These are phyloP conservation scores for Sweltsa coloradensis DNA, from an alignment of 1,140 invertebrate genomes.

Conservation along the genomic window DNA sequence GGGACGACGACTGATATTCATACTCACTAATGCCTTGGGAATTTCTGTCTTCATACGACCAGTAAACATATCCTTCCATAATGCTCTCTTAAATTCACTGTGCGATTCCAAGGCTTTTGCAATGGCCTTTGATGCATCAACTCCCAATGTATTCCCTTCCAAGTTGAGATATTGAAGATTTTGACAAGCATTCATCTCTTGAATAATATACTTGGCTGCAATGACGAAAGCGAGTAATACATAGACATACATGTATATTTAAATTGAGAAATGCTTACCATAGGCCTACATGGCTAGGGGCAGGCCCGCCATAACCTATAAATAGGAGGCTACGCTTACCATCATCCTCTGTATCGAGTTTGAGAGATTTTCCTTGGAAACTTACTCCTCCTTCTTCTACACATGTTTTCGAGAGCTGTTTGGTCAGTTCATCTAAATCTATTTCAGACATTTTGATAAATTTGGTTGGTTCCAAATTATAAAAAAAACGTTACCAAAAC, in stretches of 20 bases:
- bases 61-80: slow-evolving; percentile 96
- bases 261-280: slow-evolving; percentile 4
- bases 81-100: slow-evolving; percentile 61
- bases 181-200: slow-evolving; percentile 47
- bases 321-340: slow-evolving; percentile 33
- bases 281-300: slow-evolving; percentile 1
- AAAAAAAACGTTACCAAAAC: too few relatives aligned
- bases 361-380: slow-evolving; percentile 51
- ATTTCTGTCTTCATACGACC: slow-evolving; percentile 91
- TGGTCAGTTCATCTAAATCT: slow-evolving; percentile 11
- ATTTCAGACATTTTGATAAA: slow-evolving; percentile 9
- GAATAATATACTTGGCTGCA: slow-evolving; percentile 47
- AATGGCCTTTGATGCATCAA: slow-evolving; percentile 74
- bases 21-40: slow-evolving; percentile 69
- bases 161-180: slow-evolving; percentile 62
- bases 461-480: too few relatives aligned
- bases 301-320: slow-evolving; percentile 3
- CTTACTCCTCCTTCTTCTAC: slow-evolving; percentile 32
- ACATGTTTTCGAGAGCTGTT: slow-evolving; percentile 7
- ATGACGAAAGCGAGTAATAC: slow-evolving; percentile 18
- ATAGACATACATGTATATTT: slow-evolving; percentile 6
- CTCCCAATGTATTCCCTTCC: slow-evolving; percentile 88
- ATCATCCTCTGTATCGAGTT: slow-evolving; percentile 50
- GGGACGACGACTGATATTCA: neutral
- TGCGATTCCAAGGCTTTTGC: slow-evolving; percentile 65